These are phyloP conservation scores for Euzetes globulus DNA, from an alignment of 2,888 invertebrate genomes.

Conservation along the genomic window DNA sequence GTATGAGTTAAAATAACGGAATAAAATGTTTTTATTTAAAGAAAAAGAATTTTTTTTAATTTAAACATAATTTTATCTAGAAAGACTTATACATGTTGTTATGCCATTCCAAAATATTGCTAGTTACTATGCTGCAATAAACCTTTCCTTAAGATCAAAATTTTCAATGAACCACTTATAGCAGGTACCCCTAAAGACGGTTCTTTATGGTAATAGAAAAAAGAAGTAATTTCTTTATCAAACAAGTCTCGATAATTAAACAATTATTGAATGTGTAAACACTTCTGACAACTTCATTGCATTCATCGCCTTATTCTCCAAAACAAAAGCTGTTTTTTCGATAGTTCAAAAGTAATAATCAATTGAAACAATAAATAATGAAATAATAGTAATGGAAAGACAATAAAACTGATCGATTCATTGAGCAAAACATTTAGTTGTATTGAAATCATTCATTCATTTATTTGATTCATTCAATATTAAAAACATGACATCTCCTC, in stretches of 20 bases:
- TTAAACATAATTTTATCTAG: no score
- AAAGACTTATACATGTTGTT: no score
- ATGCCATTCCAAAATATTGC: no score
- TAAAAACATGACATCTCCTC: conserved; percentile 12
- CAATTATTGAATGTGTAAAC: conserved; percentile 6
- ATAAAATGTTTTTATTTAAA: no score
- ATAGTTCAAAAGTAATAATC: not conserved
- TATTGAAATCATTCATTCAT: not conserved
- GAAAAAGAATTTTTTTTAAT: no score
- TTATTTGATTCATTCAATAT: not conserved
- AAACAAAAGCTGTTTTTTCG: no score
- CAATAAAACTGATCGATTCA: not conserved
- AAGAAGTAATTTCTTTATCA: not conserved
- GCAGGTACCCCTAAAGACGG: no score
- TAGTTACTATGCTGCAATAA: no score
- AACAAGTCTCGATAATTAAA: conserved; percentile 14
- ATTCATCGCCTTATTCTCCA: not conserved
- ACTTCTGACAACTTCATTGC: not conserved
- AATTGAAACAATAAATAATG: not conserved
- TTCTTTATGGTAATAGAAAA: no score
- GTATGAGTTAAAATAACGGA: no score
- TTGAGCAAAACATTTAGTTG: not conserved
- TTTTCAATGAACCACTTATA: no score
- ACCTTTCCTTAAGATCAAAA: no score
- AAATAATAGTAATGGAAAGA: not conserved